Conservation (phyloP, 2,113 vertebrate species). For the Lophotis ruficrista region DNA sequence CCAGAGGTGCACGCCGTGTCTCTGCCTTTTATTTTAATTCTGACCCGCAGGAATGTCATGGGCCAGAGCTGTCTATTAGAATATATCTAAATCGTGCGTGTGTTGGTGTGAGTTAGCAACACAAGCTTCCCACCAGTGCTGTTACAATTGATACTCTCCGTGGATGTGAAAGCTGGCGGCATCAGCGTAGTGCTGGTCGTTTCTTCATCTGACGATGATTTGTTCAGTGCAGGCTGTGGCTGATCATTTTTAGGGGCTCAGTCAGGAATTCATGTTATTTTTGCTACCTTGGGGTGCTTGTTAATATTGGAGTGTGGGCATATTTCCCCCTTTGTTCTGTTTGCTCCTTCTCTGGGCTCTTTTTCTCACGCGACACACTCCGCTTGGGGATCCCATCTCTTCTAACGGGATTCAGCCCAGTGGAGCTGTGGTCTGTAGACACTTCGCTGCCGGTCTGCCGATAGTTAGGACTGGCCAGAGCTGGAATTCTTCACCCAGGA, state of each 20-base stretch:
- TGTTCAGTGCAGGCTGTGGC: not conserved
- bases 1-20: not conserved
- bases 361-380: not conserved
- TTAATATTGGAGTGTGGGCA: not conserved
- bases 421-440: not conserved
- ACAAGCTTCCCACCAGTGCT: not conserved
- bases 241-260: not conserved
- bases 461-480: not conserved
- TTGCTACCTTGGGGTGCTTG: not conserved
- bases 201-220: not conserved
- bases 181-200: not conserved
- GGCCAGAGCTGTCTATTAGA: slow-evolving; percentile 41
- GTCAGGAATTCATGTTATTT: not conserved
- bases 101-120: not conserved
- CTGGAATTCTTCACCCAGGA: slow-evolving; percentile 3
- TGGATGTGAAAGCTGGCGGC: not conserved
- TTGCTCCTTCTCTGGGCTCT: not conserved
- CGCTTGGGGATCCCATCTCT: not conserved
- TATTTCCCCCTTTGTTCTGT: not conserved
- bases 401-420: not conserved
- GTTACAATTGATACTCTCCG: not conserved
- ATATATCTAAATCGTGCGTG: not conserved
- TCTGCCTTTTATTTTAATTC: slow-evolving; percentile 57
- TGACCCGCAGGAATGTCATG: slow-evolving; percentile 54
- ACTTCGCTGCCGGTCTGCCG: not conserved